Evolutionary conservation across 2,113 vertebrate genomes (phyloP), one percentile per base, ranked within the genome.

Genomic region (Brienomyrus longianalis): DNA sequence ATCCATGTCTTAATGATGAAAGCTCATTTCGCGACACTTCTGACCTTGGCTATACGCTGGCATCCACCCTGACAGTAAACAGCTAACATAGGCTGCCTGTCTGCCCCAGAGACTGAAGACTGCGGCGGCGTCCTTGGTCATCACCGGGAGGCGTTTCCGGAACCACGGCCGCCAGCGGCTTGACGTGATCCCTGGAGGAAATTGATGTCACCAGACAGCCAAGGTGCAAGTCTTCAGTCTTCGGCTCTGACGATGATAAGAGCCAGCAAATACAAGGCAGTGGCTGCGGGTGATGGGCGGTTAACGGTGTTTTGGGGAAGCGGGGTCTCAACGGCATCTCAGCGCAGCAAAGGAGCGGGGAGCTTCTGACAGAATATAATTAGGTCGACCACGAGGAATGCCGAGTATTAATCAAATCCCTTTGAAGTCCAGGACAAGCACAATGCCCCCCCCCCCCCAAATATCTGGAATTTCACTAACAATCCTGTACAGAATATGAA

Each of bases 261-360:
- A 92, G 90, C 17, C 47, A 54, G 50, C 90, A 93, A 92, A 95
- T 93, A 93, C 90, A 74, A 91, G 90, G 90, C 93, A 85, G 89
- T 91, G 89, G 88, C 91, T 88, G 87, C 54, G 85, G 70, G 93
- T 92, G 93, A 95, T 93, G 91, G 92, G 92, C 91, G 90, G 92
- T 92, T 89, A 89, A 85, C 89, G 89, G 91, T n/a, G 35, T 92
- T 56, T 94, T 90, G 74, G 87, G 54, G 87, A 89, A 77, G 90
- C 43, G 31, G 90, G 86, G 50, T 87, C 31, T 89, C 70, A 9
- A 91, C 47, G 88, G 89, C 54, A 89, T 86, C 52, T 90, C 23
- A 83, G 86, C 89, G 5, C 27, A 56, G 52, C 45, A 89, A 27
- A 56, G 51, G 39, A 35, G 15, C 7, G 27, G 7, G 27, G 2